A percentile compares a stretch with the other conserved stretches of the same genome.
Conservation (phyloP, 2,113 vertebrate genomes). For the Accipiter cooperii region DNA sequence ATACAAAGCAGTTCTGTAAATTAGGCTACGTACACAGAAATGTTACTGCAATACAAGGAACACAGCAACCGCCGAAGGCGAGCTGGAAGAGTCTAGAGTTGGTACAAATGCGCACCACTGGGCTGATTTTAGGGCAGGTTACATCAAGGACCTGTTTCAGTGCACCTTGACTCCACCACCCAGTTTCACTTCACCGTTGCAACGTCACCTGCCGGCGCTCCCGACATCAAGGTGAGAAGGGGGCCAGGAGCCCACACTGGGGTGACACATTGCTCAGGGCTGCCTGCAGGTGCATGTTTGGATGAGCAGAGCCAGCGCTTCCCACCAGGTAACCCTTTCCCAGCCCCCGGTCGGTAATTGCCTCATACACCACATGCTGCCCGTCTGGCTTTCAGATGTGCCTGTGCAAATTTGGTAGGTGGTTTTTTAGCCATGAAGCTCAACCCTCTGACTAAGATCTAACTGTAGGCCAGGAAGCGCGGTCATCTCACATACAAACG, state of each 20-base stretch:
- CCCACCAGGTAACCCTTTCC: background rate
- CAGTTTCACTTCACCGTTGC: rapidly evolving
- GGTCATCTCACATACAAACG: background rate
- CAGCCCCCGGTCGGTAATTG: rapidly evolving
- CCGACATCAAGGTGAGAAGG: rapidly evolving
- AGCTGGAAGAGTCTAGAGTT: background rate
- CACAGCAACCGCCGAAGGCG: background rate
- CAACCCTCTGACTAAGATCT: background rate
- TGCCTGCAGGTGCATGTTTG: background rate
- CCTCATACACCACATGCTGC: rapidly evolving
- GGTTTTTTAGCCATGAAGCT: background rate
- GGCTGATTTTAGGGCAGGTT: background rate
- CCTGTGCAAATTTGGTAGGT: background rate
- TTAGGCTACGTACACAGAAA: background rate
- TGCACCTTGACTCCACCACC: background rate
- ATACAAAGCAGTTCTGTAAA: background rate
- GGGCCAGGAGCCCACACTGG: rapidly evolving
- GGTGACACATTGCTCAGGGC: background rate
- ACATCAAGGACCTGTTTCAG: rapidly evolving
- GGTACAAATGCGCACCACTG: too few species aligned
- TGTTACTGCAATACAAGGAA: rapidly evolving
- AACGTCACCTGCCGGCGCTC: rapidly evolving
- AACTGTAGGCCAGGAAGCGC: background rate
- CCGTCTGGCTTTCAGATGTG: background rate
- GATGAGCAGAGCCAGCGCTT: rapidly evolving